These are phyloP conservation scores for Mungos mungo DNA, from an alignment of 2,113 vertebrate genomes.

Conservation along the genomic window DNA sequence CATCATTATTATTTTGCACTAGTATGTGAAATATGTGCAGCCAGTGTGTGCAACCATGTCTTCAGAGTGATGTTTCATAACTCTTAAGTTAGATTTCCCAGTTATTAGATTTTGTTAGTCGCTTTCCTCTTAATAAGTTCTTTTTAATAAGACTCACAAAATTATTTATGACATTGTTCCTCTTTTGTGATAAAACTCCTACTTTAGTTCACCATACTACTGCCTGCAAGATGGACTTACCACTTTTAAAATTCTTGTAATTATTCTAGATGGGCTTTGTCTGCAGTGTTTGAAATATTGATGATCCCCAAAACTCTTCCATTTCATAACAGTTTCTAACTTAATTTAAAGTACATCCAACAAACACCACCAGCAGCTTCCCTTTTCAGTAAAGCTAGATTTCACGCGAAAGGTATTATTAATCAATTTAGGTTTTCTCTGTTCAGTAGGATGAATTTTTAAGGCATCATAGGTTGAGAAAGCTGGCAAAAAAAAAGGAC, in stretches of 20 bases:
- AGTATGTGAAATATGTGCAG: background rate
- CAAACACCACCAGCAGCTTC: slow-evolving; percentile 62
- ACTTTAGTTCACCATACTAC: slow-evolving; percentile 30
- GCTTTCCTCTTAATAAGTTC: slow-evolving; percentile 58
- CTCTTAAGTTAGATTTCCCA: slow-evolving; percentile 29
- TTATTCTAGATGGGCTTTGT: slow-evolving; percentile 76
- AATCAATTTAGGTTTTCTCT: slow-evolving; percentile 41
- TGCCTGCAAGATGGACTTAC: slow-evolving; percentile 51
- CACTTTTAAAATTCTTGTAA: slow-evolving; percentile 76
- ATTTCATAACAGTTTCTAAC: slow-evolving; percentile 76
- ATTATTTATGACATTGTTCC: slow-evolving; percentile 13
- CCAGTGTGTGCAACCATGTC: slow-evolving; percentile 43
- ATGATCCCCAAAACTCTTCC: slow-evolving; percentile 73
- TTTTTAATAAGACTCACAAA: slow-evolving; percentile 39
- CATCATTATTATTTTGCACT: slow-evolving; percentile 6
- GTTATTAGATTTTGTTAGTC: slow-evolving; percentile 59
- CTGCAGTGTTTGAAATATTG: slow-evolving; percentile 77
- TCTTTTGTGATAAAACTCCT: slow-evolving; percentile 28
- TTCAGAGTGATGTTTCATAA: slow-evolving; percentile 53
- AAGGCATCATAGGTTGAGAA: background rate
- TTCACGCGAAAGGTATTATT: slow-evolving; percentile 58
- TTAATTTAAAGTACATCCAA: slow-evolving; percentile 71
- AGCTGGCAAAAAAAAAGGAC: background rate
- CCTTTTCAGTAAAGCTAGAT: slow-evolving; percentile 65
- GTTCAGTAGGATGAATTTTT: slow-evolving; percentile 21